A percentile compares a stretch with the other conserved stretches of the same genome.
phyloP scores from a whole-genome alignment of 2,888 invertebrate genomes.

The Chironomus tentans region DNA sequence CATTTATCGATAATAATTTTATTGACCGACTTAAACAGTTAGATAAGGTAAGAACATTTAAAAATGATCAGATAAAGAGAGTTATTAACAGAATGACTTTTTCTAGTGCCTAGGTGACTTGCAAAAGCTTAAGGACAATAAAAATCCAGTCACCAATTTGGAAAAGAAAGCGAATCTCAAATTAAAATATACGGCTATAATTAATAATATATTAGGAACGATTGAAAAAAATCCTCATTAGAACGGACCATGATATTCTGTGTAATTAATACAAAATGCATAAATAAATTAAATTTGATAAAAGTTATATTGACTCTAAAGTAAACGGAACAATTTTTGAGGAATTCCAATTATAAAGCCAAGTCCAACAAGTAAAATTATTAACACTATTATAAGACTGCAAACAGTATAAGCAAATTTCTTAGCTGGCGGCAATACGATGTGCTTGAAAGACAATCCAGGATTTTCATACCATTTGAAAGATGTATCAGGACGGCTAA shows the following conservation, averaged over 20 bases:
- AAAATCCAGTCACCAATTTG: background rate
- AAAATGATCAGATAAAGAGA: background rate
- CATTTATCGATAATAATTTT: background rate
- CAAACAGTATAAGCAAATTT: background rate
- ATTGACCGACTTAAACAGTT: background rate
- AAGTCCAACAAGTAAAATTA: background rate
- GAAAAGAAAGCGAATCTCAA: background rate
- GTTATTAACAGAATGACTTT: too few relatives aligned
- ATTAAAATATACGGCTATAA: background rate
- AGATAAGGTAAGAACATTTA: background rate
- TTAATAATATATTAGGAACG: background rate
- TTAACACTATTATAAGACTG: background rate
- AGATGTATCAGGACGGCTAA: slow-evolving; percentile 53
- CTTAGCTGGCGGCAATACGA: slow-evolving; percentile 29
- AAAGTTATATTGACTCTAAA: too few relatives aligned
- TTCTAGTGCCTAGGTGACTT: background rate
- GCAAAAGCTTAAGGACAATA: background rate
- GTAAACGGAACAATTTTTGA: background rate
- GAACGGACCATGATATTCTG: background rate
- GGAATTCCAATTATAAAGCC: background rate
- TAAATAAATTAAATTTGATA: too few relatives aligned
- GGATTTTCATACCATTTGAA: slow-evolving; percentile 52
- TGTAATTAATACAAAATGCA: too few relatives aligned
- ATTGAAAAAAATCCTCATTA: background rate
- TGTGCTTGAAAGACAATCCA: slow-evolving; percentile 42